A percentile compares a stretch with the other conserved stretches of the same genome.
phyloP scores from a whole-genome alignment of 2,797 vertebrate genomes.

The Thalassophryne amazonica region DNA sequence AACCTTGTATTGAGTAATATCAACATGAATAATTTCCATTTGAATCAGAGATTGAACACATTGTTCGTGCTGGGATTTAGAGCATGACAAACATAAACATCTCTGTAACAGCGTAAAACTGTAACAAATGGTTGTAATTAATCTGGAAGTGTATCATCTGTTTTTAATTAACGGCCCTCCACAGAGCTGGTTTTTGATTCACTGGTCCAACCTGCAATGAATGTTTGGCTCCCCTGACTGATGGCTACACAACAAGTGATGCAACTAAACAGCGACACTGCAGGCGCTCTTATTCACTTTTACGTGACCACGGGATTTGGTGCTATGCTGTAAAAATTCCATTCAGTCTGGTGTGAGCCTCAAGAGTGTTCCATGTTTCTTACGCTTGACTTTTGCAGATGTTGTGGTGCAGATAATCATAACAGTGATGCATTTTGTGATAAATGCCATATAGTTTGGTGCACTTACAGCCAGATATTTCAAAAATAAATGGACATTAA shows the following conservation, averaged over 20 bases:
- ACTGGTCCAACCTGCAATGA: conserved; percentile 7
- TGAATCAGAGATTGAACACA: conserved; percentile 10
- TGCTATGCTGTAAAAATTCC: conserved; percentile 32
- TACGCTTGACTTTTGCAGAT: too few relatives aligned
- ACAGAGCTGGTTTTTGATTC: neutral
- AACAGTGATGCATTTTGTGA: too few relatives aligned
- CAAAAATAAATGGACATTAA: too few relatives aligned
- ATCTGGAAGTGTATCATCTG: neutral
- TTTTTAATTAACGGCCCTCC: conserved; percentile 11
- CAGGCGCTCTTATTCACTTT: conserved; percentile 14
- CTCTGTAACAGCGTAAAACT: conserved; percentile 4
- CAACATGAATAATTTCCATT: neutral
- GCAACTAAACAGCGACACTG: conserved; percentile 22
- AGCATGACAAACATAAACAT: too few relatives aligned
- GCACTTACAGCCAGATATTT: too few relatives aligned
- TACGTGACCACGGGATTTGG: conserved; percentile 17
- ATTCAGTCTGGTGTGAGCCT: conserved; percentile 21
- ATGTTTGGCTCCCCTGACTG: conserved; percentile 2
- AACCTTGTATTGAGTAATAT: conserved; percentile 32
- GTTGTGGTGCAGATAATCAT: too few relatives aligned
- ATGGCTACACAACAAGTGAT: conserved; percentile 5
- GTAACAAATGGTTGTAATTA: conserved; percentile 29
- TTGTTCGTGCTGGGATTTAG: conserved; percentile 2
- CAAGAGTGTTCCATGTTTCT: too few relatives aligned
- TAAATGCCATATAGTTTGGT: too few relatives aligned